These are phyloP conservation scores for Gouania willdenowi DNA, from an alignment of 2,797 vertebrate genomes.

Conservation along the genomic window DNA sequence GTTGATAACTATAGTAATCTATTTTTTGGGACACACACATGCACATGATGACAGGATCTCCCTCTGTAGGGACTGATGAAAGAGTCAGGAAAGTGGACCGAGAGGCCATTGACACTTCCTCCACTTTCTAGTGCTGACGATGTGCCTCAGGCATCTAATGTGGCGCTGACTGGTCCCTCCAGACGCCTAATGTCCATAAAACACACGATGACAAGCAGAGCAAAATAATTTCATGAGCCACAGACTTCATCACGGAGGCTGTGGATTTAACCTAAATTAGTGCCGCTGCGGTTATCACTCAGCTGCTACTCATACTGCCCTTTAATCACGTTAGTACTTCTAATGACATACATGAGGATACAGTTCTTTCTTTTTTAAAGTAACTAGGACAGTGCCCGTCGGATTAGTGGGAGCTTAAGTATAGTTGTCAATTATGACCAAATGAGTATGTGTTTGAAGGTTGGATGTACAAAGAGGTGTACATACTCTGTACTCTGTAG, in stretches of 20 bases:
- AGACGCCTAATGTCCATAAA: constrained; percentile 39
- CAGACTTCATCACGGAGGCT: constrained; percentile 6
- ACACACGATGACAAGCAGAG: constrained; percentile 28
- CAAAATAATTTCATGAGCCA: constrained; percentile 33
- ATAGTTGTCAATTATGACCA: too few species aligned
- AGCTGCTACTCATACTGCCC: too few species aligned
- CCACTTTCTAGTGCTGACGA: constrained; percentile 49
- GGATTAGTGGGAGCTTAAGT: too few species aligned
- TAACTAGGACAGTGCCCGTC: too few species aligned
- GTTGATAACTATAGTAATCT: too few species aligned
- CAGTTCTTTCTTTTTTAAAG: too few species aligned
- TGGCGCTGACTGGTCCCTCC: constrained; percentile 22
- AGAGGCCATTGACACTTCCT: constrained; percentile 64
- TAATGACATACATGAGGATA: too few species aligned
- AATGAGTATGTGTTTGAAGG: too few species aligned
- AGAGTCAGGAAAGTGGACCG: constrained; percentile 54
- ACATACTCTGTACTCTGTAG: too few species aligned
- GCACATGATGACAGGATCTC: constrained; percentile 51
- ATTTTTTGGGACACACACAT: too few species aligned
- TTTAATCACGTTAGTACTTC: too few species aligned
- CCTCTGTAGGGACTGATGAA: constrained; percentile 42
- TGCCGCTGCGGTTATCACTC: constrained; percentile 19
- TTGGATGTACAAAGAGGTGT: too few species aligned
- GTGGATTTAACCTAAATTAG: constrained; percentile 25
- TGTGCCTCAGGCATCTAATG: constrained; percentile 36